Percentiles rank a stretch among this genome's conserved stretches.
Conservation (phyloP, 1,140 invertebrate species). For the Semibalanus balanoides region DNA sequence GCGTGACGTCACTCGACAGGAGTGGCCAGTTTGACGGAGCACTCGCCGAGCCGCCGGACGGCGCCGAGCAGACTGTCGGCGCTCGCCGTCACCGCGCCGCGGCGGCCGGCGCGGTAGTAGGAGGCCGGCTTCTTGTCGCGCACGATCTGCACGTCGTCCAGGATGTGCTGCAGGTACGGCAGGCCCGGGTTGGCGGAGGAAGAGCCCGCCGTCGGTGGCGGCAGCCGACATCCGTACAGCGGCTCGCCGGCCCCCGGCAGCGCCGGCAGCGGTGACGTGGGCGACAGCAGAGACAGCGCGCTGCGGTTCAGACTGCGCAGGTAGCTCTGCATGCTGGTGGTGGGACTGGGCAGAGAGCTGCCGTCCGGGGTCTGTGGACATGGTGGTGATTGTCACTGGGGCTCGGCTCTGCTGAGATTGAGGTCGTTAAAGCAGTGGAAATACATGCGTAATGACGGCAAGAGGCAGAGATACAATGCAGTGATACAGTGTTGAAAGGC, state of each 20-base stretch:
- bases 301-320: neutral
- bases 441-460: too few relatives aligned
- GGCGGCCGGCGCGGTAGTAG: neutral
- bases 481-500: too few relatives aligned
- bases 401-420: too few relatives aligned
- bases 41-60: neutral
- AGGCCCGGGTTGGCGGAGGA: neutral
- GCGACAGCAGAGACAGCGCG: neutral
- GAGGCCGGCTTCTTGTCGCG: neutral
- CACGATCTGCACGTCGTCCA: constrained; percentile 1
- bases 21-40: neutral
- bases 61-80: neutral
- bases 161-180: constrained; percentile 1
- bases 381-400: too few relatives aligned
- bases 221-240: neutral
- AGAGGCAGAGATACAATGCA: too few relatives aligned
- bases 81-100: too few relatives aligned
- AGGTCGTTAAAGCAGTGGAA: too few relatives aligned
- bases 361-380: neutral
- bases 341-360: neutral
- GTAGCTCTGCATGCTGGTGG: neutral
- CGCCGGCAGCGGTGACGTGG: too few relatives aligned
- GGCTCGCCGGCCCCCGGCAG: too few relatives aligned
- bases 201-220: neutral
- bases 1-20: neutral